Evolutionary conservation across 2,113 vertebrate genomes (phyloP), one percentile per base, ranked within the genome.

Genomic region (Mellivora capensis): DNA sequence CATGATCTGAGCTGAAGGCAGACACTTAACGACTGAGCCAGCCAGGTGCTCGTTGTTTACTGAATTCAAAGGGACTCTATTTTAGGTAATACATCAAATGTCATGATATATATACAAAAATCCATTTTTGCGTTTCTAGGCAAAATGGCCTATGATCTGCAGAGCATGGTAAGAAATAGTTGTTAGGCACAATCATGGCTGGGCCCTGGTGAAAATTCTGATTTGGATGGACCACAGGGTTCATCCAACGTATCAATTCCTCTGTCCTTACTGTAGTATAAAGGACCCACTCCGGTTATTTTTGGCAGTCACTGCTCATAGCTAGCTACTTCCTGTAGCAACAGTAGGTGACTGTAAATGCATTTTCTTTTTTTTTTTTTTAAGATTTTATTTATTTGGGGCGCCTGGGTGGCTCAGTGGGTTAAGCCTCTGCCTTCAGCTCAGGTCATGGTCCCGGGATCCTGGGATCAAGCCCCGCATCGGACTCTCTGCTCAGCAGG

Each of bases 51-150:
- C 10, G 17, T 54, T 54, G 52, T 54, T 54, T 18, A 93, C 13
- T 82, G 11, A 95, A 83, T 94, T 86, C 52, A 87, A 84, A 87
- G 61, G 54, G 25, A 89, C 52, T 62, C 37, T 42, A 67, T 67
- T 92, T 90, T 92, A 96, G 72, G 59, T 64, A 67, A 79, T 61
- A 15, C 49, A 57, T 92, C 18, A 67, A 81, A 92, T 92, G 23
- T 85, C 57, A 54, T 79, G 86, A 89, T 61, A 61, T 14, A 96
- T 87, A 93, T 52, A 79, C 11, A 90, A 61, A 61, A 90, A 54
- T 72, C 31, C 13, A n/a, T 80, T 49, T 95, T 96, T 95, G 47
- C 42, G 62, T 59, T 87, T 96, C 61, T 54, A 93, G 54, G 44
- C 34, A 90, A 96, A 96, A 93, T 64, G 49, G 47, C 47, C 62